Conservation (phyloP, 2,113 vertebrate genomes). For the Stigmatopora nigra region DNA sequence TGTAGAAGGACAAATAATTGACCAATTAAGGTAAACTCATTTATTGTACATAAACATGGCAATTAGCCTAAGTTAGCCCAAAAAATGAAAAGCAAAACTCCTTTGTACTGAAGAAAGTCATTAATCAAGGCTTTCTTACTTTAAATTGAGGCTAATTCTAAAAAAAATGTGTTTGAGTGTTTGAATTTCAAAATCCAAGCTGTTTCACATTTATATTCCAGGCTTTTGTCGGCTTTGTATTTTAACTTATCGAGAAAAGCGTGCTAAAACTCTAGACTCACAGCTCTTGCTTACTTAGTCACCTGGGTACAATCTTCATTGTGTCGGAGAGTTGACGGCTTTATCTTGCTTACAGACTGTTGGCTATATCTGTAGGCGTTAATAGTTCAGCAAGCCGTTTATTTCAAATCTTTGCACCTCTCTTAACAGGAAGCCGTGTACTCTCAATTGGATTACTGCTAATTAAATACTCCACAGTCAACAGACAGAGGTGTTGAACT, state of each 20-base stretch:
- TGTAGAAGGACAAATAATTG: no score
- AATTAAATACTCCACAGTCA: constrained; percentile 60
- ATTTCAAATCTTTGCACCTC: constrained; percentile 58
- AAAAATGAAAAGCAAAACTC: no score
- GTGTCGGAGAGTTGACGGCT: constrained; percentile 27
- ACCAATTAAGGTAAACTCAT: no score
- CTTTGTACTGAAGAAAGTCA: no score
- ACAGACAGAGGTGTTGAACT: constrained; percentile 45
- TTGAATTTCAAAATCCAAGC: no score
- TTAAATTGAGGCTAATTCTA: no score
- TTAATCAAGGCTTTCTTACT: no score
- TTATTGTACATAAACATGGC: no score
- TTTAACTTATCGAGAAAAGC: no score
- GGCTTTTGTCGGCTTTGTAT: not conserved
- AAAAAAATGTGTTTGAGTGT: no score
- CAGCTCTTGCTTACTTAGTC: not conserved
- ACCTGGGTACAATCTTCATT: constrained; percentile 13
- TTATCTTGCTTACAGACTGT: constrained; percentile 10
- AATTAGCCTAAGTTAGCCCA: no score
- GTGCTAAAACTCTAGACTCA: not conserved
- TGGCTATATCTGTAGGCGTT: constrained; percentile 40
- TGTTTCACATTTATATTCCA: not conserved
- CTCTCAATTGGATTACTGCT: constrained; percentile 64
- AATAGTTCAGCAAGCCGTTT: constrained; percentile 55
- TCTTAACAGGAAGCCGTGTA: constrained; percentile 57